Conservation (phyloP, 1,140 invertebrate genomes). For the Lanistes nyassanus region DNA sequence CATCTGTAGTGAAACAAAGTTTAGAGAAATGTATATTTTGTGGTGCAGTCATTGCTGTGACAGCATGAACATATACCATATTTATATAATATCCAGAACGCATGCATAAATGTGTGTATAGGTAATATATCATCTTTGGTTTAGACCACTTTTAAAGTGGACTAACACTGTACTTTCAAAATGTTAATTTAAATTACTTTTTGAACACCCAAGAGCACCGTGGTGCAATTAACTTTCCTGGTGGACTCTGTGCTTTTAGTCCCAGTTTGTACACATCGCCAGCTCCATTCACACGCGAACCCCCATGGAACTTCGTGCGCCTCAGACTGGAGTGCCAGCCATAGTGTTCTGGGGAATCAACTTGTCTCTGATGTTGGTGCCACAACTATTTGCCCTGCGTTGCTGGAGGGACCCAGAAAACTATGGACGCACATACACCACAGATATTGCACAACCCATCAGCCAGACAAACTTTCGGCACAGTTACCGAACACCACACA, state of each 20-base stretch:
- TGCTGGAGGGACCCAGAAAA: constrained; percentile 26
- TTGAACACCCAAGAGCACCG: neutral
- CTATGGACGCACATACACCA: constrained; percentile 30
- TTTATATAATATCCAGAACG: no score
- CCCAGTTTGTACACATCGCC: constrained; percentile 49
- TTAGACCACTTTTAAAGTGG: no score
- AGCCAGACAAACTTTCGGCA: neutral
- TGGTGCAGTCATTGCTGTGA: no score
- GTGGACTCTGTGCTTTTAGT: constrained; percentile 35
- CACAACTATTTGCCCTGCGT: constrained; percentile 44
- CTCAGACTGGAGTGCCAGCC: constrained; percentile 19
- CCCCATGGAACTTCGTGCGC: constrained; percentile 30
- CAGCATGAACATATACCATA: no score
- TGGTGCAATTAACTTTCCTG: neutral
- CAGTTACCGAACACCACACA: constrained; percentile 2
- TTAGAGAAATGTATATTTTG: no score
- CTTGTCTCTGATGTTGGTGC: constrained; percentile 41
- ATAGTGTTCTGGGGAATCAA: constrained; percentile 47
- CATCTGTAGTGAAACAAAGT: no score
- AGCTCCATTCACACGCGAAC: constrained; percentile 43
- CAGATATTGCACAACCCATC: constrained; percentile 20
- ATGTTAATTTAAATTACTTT: no score
- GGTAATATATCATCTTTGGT: no score
- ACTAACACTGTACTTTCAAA: no score
- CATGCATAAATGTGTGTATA: no score